These are phyloP conservation scores for Drosophila nasuta DNA, from an alignment of 1,140 invertebrate species.

Conservation along the genomic window DNA sequence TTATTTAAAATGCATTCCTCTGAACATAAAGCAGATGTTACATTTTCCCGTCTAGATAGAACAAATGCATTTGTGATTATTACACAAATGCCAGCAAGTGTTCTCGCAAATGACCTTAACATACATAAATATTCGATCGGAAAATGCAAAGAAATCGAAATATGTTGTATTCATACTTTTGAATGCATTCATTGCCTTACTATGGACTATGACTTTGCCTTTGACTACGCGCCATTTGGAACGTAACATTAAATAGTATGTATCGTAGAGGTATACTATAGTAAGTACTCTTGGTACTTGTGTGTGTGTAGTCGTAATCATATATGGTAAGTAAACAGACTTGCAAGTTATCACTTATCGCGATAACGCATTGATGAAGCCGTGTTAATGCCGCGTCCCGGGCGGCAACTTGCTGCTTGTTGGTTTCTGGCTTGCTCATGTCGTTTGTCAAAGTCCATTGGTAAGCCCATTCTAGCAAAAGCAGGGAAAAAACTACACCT, in stretches of 20 bases:
- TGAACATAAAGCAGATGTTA: conserved; percentile 39
- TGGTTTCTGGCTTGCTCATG: too few species aligned
- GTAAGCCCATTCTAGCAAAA: conserved; percentile 29
- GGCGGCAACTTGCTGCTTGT: conserved; percentile 13
- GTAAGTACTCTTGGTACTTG: neutral
- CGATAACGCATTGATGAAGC: conserved; percentile 28
- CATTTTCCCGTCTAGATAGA: conserved; percentile 6
- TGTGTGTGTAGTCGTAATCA: conserved; percentile 11
- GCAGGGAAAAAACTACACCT: neutral
- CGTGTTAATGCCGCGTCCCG: conserved; percentile 35
- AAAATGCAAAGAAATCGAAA: neutral
- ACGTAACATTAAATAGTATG: conserved; percentile 35
- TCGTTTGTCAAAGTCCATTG: conserved; percentile 48
- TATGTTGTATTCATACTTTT: neutral
- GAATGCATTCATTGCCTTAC: neutral
- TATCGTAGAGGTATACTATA: neutral
- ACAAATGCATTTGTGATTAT: conserved; percentile 12
- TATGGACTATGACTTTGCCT: neutral
- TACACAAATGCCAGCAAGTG: conserved; percentile 9
- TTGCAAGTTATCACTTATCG: conserved; percentile 43
- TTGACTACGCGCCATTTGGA: conserved; percentile 46
- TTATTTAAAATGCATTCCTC: conserved; percentile 34
- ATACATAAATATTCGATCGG: conserved; percentile 8
- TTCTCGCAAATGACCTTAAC: conserved; percentile 37
- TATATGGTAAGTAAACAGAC: conserved; percentile 29